Base-by-base conservation (phyloP, 1,140 invertebrate species). In the Cryptotermes secundus region DNA sequence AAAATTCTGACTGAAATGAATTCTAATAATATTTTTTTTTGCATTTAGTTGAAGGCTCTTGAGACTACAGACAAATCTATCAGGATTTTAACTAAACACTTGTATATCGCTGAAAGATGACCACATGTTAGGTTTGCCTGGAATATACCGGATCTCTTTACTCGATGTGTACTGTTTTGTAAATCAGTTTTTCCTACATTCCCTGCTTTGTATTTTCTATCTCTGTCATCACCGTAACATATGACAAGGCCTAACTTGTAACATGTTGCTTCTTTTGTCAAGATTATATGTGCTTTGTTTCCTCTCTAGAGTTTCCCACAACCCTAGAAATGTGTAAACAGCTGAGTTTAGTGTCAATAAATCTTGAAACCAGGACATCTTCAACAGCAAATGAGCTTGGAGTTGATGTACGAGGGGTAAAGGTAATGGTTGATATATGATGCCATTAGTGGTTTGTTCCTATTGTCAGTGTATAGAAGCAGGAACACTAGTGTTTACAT, bases 311-410 rank as follows among this genome's bases (percentile, higher is more conserved):
- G 3, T 49, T 22, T 19, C 22, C 45, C 45, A 4, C 4, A 12
- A 72, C 9, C 26, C 26, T n/a, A 72, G 59, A 72, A 72, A 72
- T 26, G n/a, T 72, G 59, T 72, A 72, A 72, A 72, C 59, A 72
- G 59, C 59, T 72, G 59, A 31, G 59, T 72, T 59, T 72, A 72
- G 59, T 72, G 59, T 72, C 59, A 72, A 72, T 72, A 72, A 72
- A 72, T 72, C 59, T 72, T 14, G 1, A 31, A 31, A 7, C 26
- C 59, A 31, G 26, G 59, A 72, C 59, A 72, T 72, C n/a, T 72
- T 72, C 0, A 72, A 72, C 59, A 72, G 6, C 59, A 72, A 31
- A 72, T 72, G 59, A 72, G 59, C 59, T 72, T 31, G 59, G 59
- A 72, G 26, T 31, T 59, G 53, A 1, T 19, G 53, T 19, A 72